Evolutionary conservation across 2,888 invertebrate species (phyloP).

Genomic region (Mythimna pallens): DNA sequence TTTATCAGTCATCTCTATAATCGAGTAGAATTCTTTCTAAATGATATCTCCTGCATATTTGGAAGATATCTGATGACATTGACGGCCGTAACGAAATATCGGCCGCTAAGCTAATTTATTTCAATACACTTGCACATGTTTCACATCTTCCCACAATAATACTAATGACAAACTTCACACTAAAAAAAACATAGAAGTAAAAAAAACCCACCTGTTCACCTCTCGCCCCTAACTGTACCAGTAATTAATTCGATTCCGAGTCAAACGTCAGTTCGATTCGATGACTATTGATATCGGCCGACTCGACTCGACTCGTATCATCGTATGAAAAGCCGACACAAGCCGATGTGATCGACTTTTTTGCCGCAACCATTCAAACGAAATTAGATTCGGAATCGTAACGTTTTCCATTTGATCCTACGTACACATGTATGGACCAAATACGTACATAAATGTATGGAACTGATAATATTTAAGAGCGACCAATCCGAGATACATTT

Average conservation of each 20-base stretch:
- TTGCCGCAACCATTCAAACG: slow-evolving; percentile 82
- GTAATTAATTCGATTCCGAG: slow-evolving; percentile 84
- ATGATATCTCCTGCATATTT: no score
- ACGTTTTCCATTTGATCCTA: slow-evolving; percentile 70
- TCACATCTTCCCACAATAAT: slow-evolving; percentile 20
- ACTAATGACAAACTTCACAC: slow-evolving; percentile 49
- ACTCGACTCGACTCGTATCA: slow-evolving; percentile 69
- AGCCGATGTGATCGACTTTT: slow-evolving; percentile 84
- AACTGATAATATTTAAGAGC: slow-evolving; percentile 9
- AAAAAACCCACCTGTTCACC: slow-evolving; percentile 77
- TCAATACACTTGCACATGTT: not conserved
- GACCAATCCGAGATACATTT: no score
- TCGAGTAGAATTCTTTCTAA: no score
- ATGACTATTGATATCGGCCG: slow-evolving; percentile 85
- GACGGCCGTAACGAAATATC: no score
- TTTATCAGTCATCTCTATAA: no score
- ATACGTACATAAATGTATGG: not conserved
- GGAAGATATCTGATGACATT: no score
- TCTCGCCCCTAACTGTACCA: slow-evolving; percentile 79
- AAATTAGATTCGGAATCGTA: slow-evolving; percentile 87
- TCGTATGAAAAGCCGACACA: slow-evolving; percentile 83
- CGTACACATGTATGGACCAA: slow-evolving; percentile 12
- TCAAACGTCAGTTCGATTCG: slow-evolving; percentile 74
- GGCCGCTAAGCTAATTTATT: no score
- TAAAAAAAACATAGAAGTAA: slow-evolving; percentile 37